These are phyloP conservation scores for Fregata magnificens DNA, from an alignment of 2,113 vertebrate species.

Conservation along the genomic window DNA sequence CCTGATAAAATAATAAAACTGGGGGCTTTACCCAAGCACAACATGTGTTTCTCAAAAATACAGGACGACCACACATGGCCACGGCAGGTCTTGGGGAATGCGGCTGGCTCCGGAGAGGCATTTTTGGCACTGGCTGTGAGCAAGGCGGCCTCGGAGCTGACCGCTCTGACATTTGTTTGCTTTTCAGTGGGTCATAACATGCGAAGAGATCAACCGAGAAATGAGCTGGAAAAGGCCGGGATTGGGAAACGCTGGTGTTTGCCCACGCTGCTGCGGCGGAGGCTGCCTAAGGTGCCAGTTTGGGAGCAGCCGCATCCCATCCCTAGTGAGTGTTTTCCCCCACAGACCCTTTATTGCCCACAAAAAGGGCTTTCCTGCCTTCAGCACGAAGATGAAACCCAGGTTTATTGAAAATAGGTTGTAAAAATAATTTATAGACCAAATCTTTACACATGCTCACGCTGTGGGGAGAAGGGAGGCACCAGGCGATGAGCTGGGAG, in stretches of 20 bases:
- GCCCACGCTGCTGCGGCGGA: fast-evolving
- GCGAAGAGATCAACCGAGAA: not conserved
- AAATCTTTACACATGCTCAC: fast-evolving
- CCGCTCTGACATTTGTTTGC: not conserved
- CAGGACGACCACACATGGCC: fast-evolving
- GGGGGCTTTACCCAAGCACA: not conserved
- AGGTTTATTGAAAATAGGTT: not conserved
- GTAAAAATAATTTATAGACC: not conserved
- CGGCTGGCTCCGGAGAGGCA: not conserved
- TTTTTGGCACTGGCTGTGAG: not conserved
- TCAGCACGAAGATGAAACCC: not conserved
- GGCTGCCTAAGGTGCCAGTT: not conserved
- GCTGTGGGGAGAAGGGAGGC: not conserved
- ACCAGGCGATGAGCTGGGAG: not conserved
- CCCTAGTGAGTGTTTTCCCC: not conserved
- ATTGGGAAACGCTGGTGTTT: not conserved
- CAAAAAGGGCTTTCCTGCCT: not conserved
- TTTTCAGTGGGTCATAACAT: not conserved
- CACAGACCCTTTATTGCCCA: not conserved
- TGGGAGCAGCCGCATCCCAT: not conserved
- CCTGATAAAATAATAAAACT: not conserved
- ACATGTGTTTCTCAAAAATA: fast-evolving
- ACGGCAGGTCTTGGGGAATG: fast-evolving
- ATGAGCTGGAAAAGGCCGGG: not conserved
- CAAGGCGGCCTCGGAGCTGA: not conserved